phyloP scores from a whole-genome alignment of 2,888 invertebrate genomes.

The Cephus nigrinus region DNA sequence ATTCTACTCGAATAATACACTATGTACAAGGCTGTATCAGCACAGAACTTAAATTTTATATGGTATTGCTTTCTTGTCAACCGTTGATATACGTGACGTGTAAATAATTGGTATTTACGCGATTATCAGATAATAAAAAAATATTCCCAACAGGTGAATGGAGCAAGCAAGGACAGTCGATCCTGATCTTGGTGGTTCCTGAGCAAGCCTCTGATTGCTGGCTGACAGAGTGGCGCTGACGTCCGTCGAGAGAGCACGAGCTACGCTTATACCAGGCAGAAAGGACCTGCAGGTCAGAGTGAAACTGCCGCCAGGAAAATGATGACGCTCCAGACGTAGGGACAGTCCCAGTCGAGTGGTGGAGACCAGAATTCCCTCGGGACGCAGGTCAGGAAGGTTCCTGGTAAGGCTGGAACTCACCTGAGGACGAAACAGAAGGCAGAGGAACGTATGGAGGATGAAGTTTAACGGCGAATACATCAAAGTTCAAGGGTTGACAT shows the following conservation, averaged over 20 bases:
- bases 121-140: not conserved
- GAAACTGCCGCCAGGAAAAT: constrained; percentile 55
- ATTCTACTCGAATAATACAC: constrained; percentile 51
- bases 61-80: not conserved
- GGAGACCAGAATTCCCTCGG: constrained; percentile 33
- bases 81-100: not conserved
- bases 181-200: constrained; percentile 52
- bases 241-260: constrained; percentile 37
- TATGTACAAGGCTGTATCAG: constrained; percentile 40
- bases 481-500: not conserved
- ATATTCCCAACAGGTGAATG: not conserved
- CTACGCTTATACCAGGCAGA: constrained; percentile 48
- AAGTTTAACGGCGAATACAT: not conserved
- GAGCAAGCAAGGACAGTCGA: constrained; percentile 8
- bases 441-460: not conserved
- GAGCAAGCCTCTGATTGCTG: constrained; percentile 59
- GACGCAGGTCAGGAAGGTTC: constrained; percentile 28
- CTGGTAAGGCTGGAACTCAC: constrained; percentile 43
- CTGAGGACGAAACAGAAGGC: constrained; percentile 27
- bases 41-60: not conserved
- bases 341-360: constrained; percentile 48
- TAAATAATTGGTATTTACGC: not conserved
- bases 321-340: constrained; percentile 49
- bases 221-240: constrained; percentile 54
- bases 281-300: constrained; percentile 51